Evolutionary conservation across 2,888 invertebrate genomes (phyloP), one percentile per base, ranked within the genome.

Genomic region (Leucophora obtusa): DNA sequence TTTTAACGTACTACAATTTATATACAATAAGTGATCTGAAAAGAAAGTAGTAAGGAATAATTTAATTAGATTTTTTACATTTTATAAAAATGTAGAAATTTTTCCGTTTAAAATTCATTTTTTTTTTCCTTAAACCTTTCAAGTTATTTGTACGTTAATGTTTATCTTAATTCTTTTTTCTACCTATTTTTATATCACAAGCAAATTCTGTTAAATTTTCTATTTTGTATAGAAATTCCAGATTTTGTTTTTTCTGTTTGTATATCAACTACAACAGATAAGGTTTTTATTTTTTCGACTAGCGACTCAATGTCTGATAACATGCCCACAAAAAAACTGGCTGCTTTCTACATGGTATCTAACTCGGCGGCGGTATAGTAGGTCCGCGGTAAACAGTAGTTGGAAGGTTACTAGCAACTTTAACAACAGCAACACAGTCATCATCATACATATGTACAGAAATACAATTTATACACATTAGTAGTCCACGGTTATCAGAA

Each of bases 321-420:
- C 54, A 14, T 47, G 14, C 43, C 43, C 43, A 47, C 43, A n/a
- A 47, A 47, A n/a, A n/a, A 11, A 11, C 38, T 62, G 59, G 33
- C 47, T 59, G 47, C 53, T 7, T 65, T 14, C n/a, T 53, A 28
- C 6, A 28, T 28, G 54, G 35, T n/a, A 72, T 15, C 63, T 68
- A 58, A 66, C 54, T 47, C 18, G 53, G 17, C 24, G 43, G 24
- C 75, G 59, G 71, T 66, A 68, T 73, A n/a, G n/a, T n/a, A n/a
- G 62, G 43, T 47, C 54, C 43, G 71, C 43, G 71, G 75, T 72
- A 76, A 80, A 80, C 80, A 80, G 80, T 80, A 80, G 72, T 71
- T 75, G n/a, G 6, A 66, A 66, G 54, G 62, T 58, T 68, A 68
- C 65, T 62, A 33, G 43, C 71, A 56, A 35, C 56, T 18, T 24